Conservation (phyloP, 2,888 invertebrate species). For the Icerya purchasi region DNA sequence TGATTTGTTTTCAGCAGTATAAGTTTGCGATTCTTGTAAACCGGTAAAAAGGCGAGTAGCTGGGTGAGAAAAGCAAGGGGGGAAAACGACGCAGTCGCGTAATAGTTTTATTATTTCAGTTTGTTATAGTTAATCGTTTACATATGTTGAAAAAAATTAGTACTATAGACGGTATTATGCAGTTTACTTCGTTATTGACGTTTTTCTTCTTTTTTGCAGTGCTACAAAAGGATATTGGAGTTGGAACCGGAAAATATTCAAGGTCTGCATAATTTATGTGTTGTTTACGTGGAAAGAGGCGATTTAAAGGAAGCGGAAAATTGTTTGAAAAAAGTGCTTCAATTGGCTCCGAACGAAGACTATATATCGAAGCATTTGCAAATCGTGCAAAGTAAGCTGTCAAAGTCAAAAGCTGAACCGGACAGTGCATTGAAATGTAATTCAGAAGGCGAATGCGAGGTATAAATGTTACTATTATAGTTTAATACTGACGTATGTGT, state of each 20-base stretch:
- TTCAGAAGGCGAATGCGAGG: neutral
- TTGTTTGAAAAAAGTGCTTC: constrained; percentile 59
- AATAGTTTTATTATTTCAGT: too few species aligned
- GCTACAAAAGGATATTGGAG: constrained; percentile 69
- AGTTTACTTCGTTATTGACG: too few species aligned
- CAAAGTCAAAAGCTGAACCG: constrained; percentile 12
- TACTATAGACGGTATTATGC: too few species aligned
- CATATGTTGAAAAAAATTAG: too few species aligned
- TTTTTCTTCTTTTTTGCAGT: constrained; percentile 32
- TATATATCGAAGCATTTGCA: constrained; percentile 76
- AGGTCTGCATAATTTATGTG: constrained; percentile 86
- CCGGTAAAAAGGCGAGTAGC: too few species aligned
- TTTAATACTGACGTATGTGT: too few species aligned
- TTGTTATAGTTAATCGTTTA: too few species aligned
- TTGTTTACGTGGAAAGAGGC: constrained; percentile 82
- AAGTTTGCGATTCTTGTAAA: too few species aligned
- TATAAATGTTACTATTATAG: too few species aligned
- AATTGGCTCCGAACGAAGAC: constrained; percentile 68
- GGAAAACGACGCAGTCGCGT: too few species aligned
- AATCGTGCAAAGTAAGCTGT: constrained; percentile 41
- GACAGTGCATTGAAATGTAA: neutral
- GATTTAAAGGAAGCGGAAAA: constrained; percentile 62
- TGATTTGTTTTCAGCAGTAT: too few species aligned
- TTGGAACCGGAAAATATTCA: constrained; percentile 79
- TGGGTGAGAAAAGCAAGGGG: too few species aligned